Evolutionary conservation across 2,113 vertebrate species (phyloP), one percentile per base, ranked within the genome.

Genomic region (Tympanuchus pallidicinctus): DNA sequence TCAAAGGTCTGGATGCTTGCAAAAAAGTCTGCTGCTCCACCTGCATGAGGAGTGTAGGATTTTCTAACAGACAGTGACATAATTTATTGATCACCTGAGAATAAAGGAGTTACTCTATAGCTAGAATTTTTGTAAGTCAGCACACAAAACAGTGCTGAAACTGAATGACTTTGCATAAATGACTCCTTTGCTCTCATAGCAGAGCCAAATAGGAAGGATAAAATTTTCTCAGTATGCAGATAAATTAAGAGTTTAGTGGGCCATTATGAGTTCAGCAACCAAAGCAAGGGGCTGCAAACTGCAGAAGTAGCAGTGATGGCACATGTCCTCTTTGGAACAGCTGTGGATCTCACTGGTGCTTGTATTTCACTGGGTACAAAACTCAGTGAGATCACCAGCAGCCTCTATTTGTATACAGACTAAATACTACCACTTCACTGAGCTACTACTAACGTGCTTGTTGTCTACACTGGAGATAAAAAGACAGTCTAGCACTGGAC

Each of bases 71-170:
- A 28, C 81, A 88, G 77, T 88, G 70, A 79, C n/a, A 45, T 47
- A 36, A 94, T 84, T 86, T 86, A 93, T 86, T 81, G 92, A 86
- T 84, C 86, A 86, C 69, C 65, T 93, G 73, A 75, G 83, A 75
- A 83, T 65, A 73, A 90, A 86, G 57, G 43, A 90, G 57, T 65
- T 63, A 36, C 25, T 88, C 40, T 64, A 27, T 5, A 67, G 60
- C 69, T 78, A 75, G 47, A 78, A 47, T 84, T 96, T 93, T 59
- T 89, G 7, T 72, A 84, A 93, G 73, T 69, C 73, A 93, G 80
- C 92, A 90, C 80, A 88, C 52, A 75, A 90, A 90, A 84, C 34
- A 89, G 48, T 82, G 90, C 90, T 93, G 95, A 93, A 88, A 86
- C 45, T 84, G 90, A 95, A 92, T 86, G 92, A 94, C 86, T 93